A percentile compares a stretch with the other conserved stretches of the same genome.
phyloP scores from a whole-genome alignment of 2,888 invertebrate genomes.

The Nasonovia ribisnigri region DNA sequence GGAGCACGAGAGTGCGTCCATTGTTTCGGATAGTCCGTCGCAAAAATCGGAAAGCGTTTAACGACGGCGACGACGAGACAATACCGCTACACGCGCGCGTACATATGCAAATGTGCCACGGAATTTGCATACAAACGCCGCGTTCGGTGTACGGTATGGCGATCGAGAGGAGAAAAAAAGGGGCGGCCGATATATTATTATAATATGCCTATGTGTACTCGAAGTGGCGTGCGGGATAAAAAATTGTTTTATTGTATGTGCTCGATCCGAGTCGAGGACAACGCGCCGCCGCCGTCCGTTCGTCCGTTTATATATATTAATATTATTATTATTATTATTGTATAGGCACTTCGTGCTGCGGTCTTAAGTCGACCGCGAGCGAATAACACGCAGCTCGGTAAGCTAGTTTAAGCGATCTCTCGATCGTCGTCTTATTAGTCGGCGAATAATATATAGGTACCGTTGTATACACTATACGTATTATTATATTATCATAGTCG shows the following conservation, averaged over 20 bases:
- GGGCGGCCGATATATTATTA: neutral
- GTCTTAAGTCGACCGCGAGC: neutral
- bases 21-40: constrained; percentile 36
- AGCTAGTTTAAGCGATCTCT: neutral
- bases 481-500: neutral
- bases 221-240: neutral
- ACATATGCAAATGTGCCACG: constrained; percentile 31
- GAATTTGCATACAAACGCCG: constrained; percentile 63
- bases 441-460: neutral
- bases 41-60: constrained; percentile 56
- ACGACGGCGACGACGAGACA: constrained; percentile 41
- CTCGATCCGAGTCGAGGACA: neutral
- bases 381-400: neutral
- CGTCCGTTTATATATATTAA: neutral
- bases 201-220: neutral
- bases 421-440: neutral
- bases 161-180: constrained; percentile 22
- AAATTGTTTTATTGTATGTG: neutral
- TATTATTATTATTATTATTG: neutral
- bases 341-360: neutral
- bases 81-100: constrained; percentile 46
- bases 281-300: neutral
- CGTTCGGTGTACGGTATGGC: constrained; percentile 46
- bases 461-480: neutral
- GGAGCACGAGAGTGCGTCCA: neutral